Base-by-base conservation (phyloP, 2,888 invertebrate species). In the Phrixothrix hirtus region DNA sequence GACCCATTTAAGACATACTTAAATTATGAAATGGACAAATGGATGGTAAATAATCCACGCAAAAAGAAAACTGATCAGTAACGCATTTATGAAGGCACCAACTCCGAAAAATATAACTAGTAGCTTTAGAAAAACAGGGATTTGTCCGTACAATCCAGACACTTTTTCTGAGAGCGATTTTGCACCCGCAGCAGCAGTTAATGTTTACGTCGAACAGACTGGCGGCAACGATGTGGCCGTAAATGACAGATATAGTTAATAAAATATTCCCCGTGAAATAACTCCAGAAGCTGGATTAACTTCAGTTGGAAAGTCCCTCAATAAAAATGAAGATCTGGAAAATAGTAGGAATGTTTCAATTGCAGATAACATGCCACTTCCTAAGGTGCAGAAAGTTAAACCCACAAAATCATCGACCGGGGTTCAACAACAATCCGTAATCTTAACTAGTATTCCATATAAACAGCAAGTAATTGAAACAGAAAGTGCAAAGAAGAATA, bases 11-110 rank as follows among this genome's bases (percentile, higher is more conserved):
- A 34, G 15, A 15, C 6, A 2, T 34, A 15, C 14, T 9, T 34
- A 15, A 14, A 34, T 34, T 14, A 2, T 1, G 34, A 34, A 15
- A 14, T 34, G 34, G 34, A 34, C 16, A 34, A 34, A 15, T 34
- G 14, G 34, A 34, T 34, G 34, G 27, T 27, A 2, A 27, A 27
- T n/a, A 27, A 27, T 7, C 27, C 27, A n/a, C n/a, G 9, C 27
- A 27, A 27, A 10, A 2, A 7, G 9, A 27, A n/a, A 6, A 27
- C 27, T 27, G 27, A 27, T 27, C 10, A 10, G 27, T 27, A 27
- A 27, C n/a, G 27, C 27, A n/a, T 27, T 27, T 7, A 27, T 27
- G 9, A 27, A 27, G 2, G 4, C 27, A 7, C n/a, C 27, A 27
- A 27, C 27, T 4, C 27, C 27, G 2, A 27, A 27, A 4, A 27